Evolutionary conservation across 2,888 invertebrate genomes (phyloP).

Genomic region (Conchocele bisecta): DNA sequence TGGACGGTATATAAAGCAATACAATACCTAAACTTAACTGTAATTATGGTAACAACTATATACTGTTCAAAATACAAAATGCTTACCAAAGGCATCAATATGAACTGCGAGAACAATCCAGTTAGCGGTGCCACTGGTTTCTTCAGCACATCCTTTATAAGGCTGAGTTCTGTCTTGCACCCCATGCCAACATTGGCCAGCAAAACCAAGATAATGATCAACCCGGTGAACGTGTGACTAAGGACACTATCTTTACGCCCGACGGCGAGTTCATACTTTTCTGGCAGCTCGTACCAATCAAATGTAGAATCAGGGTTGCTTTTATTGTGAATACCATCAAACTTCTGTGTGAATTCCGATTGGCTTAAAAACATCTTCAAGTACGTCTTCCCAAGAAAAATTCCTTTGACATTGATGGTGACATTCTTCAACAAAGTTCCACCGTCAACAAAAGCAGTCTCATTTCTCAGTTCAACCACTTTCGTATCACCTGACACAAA

Average conservation of each 20-base stretch:
- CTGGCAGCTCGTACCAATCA: constrained; percentile 58
- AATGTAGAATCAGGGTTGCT: neutral
- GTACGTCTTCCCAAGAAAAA: constrained; percentile 58
- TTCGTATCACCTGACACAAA: constrained; percentile 36
- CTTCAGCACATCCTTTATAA: constrained; percentile 82
- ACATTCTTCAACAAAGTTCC: constrained; percentile 34
- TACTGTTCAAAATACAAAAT: too few species aligned
- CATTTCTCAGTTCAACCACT: constrained; percentile 35
- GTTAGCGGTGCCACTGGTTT: constrained; percentile 84
- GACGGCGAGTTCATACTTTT: constrained; percentile 59
- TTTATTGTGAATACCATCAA: constrained; percentile 10
- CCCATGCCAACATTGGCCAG: constrained; percentile 83
- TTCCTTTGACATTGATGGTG: constrained; percentile 50
- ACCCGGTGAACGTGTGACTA: constrained; percentile 65
- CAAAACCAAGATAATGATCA: constrained; percentile 68
- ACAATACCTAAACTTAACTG: too few species aligned
- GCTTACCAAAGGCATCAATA: constrained; percentile 85
- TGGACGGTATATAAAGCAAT: too few species aligned
- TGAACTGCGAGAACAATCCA: constrained; percentile 84
- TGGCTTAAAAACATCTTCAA: constrained; percentile 51
- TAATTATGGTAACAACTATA: too few species aligned
- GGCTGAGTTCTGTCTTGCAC: constrained; percentile 81
- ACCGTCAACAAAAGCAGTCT: constrained; percentile 14
- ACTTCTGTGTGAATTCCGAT: constrained; percentile 6
- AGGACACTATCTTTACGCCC: constrained; percentile 60